Evolutionary conservation across 2,113 vertebrate genomes (phyloP).

Genomic region (Sclerurus mexicanus): DNA sequence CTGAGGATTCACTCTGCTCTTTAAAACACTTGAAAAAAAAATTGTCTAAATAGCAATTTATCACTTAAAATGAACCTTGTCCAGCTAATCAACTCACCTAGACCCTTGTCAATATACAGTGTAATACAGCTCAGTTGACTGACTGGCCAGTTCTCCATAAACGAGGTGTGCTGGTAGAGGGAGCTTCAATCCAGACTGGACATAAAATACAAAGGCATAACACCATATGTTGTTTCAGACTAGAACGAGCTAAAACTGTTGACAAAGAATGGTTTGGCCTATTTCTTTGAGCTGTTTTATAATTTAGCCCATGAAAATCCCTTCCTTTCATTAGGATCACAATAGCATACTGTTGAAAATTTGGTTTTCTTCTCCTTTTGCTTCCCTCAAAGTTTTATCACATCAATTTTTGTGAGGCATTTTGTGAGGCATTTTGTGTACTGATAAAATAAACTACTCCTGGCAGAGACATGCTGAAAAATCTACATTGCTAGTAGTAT

Average conservation of each 20-base stretch:
- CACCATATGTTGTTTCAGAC: background rate
- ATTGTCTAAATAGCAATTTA: background rate
- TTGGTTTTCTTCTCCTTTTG: background rate
- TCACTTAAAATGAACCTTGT: background rate
- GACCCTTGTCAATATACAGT: background rate
- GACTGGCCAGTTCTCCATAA: background rate
- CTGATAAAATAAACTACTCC: background rate
- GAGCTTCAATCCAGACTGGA: background rate
- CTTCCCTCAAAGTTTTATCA: background rate
- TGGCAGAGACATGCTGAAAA: background rate
- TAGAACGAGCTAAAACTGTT: background rate
- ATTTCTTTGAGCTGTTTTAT: background rate
- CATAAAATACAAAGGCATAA: background rate
- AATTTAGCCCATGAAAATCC: background rate
- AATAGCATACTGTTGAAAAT: background rate
- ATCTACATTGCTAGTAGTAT: background rate
- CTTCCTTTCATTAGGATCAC: background rate
- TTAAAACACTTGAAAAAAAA: background rate
- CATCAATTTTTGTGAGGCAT: background rate
- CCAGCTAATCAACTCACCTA: background rate
- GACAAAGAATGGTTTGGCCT: background rate
- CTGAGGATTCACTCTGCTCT: background rate
- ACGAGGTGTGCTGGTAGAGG: background rate
- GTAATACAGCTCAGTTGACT: background rate
- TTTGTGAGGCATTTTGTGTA: background rate